Evolutionary conservation across 2,888 invertebrate species (phyloP).

Genomic region (Aplocera efformata): DNA sequence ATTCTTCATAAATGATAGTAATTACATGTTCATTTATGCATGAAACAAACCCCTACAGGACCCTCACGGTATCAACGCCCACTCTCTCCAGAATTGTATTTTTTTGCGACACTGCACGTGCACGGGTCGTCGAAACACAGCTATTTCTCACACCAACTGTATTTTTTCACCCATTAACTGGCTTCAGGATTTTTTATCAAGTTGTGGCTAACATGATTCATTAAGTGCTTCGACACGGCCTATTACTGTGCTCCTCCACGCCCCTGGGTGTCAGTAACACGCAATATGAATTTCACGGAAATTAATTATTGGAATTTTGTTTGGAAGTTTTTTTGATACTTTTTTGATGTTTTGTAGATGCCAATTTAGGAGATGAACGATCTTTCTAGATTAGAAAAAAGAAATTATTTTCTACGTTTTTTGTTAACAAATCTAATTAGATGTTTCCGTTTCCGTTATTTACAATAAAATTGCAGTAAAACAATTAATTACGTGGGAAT

Average conservation of each 20-base stretch:
- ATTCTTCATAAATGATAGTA: no score
- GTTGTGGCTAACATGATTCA: slow-evolving; percentile 1
- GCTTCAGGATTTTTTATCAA: slow-evolving; percentile 4
- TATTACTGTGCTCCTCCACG: slow-evolving; percentile 35
- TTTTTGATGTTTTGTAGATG: no score
- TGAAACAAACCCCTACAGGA: slow-evolving; percentile 11
- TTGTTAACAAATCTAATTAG: no score
- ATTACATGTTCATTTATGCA: no score
- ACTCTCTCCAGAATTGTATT: background rate
- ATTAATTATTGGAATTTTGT: slow-evolving; percentile 61
- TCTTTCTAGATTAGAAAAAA: no score
- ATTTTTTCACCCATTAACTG: slow-evolving; percentile 25
- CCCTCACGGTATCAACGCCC: background rate
- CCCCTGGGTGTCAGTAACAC: slow-evolving; percentile 46
- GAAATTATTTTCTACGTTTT: no score
- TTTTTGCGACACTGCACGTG: slow-evolving; percentile 9
- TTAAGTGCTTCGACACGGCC: slow-evolving; percentile 29
- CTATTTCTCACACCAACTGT: slow-evolving; percentile 29
- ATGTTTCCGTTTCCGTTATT: no score
- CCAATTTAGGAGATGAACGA: no score
- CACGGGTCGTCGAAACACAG: slow-evolving; percentile 28
- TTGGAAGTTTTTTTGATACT: background rate
- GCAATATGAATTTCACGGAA: slow-evolving; percentile 61
- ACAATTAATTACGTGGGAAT: no score
- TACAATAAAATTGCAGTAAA: no score